A percentile compares a stretch with the other conserved stretches of the same genome.
phyloP scores from a whole-genome alignment of 1,140 invertebrate species.

The Cotesia typhae region DNA sequence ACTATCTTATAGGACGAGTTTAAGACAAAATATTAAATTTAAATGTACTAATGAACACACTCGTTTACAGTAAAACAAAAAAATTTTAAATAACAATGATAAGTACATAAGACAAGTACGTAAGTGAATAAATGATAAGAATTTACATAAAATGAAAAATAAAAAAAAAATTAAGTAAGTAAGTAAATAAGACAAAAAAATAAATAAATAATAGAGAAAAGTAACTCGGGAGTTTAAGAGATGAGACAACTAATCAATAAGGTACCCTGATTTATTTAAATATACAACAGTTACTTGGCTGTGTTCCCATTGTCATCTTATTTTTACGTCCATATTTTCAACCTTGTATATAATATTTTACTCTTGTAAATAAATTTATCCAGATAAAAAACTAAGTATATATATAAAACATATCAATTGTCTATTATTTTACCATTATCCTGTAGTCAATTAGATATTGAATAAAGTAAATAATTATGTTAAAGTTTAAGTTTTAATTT shows the following conservation, averaged over 20 bases:
- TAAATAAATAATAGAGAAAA: slow-evolving; percentile 8
- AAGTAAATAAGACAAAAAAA: slow-evolving; percentile 9
- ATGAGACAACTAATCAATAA: slow-evolving; percentile 10
- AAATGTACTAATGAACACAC: neutral
- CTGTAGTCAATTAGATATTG: neutral
- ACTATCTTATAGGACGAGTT: slow-evolving; percentile 10
- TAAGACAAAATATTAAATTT: slow-evolving; percentile 11
- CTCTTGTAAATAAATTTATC: slow-evolving; percentile 55
- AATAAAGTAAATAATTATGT: neutral
- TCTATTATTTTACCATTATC: slow-evolving; percentile 3
- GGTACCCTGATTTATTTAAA: neutral
- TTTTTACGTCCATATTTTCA: slow-evolving; percentile 40
- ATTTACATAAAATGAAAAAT: neutral
- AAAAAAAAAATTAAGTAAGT: slow-evolving; percentile 1
- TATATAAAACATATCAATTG: slow-evolving; percentile 1
- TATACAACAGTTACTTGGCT: slow-evolving; percentile 20
- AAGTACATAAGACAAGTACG: slow-evolving; percentile 13
- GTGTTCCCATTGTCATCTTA: slow-evolving; percentile 30
- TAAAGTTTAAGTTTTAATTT: neutral
- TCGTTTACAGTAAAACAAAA: slow-evolving; percentile 8
- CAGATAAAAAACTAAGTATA: slow-evolving; percentile 26
- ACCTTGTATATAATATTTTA: slow-evolving; percentile 56
- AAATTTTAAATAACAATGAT: slow-evolving; percentile 1
- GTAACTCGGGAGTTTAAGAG: slow-evolving; percentile 16
- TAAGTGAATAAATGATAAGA: slow-evolving; percentile 10